Conservation (phyloP, 2,797 vertebrate species). For the Dryobates pubescens region DNA sequence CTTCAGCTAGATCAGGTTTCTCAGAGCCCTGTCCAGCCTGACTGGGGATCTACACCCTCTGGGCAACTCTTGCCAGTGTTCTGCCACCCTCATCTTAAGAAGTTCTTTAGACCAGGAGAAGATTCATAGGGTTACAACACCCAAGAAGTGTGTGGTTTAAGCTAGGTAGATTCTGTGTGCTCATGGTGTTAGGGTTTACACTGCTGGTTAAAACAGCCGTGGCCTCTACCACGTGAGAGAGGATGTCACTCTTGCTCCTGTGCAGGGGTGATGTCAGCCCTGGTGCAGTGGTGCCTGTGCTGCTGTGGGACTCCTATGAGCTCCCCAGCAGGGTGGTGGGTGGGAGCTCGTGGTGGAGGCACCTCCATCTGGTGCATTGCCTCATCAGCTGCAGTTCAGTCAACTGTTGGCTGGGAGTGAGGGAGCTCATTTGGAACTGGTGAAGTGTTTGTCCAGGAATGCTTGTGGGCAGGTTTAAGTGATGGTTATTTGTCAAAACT, state of each 20-base stretch:
- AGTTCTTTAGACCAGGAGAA: neutral
- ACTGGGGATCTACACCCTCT: neutral
- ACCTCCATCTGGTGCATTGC: too few species aligned
- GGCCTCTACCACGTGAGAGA: neutral
- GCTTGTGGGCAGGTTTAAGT: too few species aligned
- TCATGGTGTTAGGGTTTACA: neutral
- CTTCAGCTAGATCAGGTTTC: neutral
- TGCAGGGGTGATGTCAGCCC: neutral
- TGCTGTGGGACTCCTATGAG: too few species aligned
- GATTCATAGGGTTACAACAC: fast-evolving
- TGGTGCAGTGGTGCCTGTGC: too few species aligned
- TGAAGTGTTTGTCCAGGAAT: too few species aligned
- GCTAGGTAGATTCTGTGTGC: neutral
- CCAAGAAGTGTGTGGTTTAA: neutral
- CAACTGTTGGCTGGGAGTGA: too few species aligned
- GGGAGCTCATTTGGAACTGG: too few species aligned
- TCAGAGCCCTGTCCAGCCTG: neutral
- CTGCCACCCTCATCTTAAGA: neutral
- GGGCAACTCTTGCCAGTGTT: neutral
- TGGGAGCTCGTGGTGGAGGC: too few species aligned
- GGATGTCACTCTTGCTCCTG: neutral
- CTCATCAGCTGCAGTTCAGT: too few species aligned
- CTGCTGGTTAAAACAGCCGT: neutral
- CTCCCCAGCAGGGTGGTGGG: too few species aligned
- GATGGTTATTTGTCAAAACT: too few species aligned